These are phyloP conservation scores for Aricia agestis DNA, from an alignment of 1,140 invertebrate species.

Conservation along the genomic window DNA sequence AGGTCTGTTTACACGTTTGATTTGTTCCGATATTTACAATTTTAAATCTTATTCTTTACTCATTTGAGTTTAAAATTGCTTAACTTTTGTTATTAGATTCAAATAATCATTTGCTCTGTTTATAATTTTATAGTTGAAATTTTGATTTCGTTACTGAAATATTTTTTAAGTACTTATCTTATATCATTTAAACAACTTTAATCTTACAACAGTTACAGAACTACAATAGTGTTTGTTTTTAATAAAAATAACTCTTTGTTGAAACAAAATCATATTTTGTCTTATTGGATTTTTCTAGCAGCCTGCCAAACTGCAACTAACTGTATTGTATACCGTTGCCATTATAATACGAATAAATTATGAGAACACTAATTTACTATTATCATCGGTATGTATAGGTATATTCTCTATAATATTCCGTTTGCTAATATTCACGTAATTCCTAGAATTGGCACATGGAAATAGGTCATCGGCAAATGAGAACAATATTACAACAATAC, in stretches of 20 bases:
- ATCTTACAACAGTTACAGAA: too few species aligned
- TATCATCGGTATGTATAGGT: too few species aligned
- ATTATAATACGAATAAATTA: too few species aligned
- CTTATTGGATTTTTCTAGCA: too few species aligned
- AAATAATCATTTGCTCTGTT: background rate
- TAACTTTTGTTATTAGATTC: background rate
- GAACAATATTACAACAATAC: background rate
- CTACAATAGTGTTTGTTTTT: too few species aligned
- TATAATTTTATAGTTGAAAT: background rate
- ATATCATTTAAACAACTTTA: too few species aligned
- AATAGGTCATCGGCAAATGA: conserved; percentile 7
- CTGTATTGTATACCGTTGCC: background rate
- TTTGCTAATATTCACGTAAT: conserved; percentile 4
- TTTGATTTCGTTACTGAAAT: background rate
- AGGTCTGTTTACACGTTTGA: conserved; percentile 20
- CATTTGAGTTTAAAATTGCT: background rate
- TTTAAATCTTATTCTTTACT: background rate
- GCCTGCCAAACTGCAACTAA: too few species aligned
- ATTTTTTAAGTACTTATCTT: too few species aligned
- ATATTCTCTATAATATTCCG: conserved; percentile 1
- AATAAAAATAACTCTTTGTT: too few species aligned
- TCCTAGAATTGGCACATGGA: conserved; percentile 12
- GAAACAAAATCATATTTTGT: too few species aligned
- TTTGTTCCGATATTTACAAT: background rate
- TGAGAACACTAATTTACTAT: too few species aligned